Evolutionary conservation across 2,113 vertebrate genomes (phyloP).

Genomic region (Pionites leucogaster): DNA sequence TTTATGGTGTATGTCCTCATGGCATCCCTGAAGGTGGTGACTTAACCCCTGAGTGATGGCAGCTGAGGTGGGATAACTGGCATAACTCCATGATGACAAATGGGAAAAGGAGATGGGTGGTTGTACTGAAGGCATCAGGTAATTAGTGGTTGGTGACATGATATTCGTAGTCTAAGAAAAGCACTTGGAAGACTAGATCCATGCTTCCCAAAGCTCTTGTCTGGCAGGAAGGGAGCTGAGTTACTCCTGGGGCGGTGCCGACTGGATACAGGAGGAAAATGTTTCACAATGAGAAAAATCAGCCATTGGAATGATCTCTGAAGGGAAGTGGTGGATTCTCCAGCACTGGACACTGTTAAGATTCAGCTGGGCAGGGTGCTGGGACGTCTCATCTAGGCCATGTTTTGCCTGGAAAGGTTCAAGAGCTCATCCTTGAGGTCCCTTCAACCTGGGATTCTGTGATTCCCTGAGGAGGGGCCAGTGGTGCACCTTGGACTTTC

Average conservation of each 20-base stretch:
- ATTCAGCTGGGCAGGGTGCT: background rate
- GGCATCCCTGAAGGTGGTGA: background rate
- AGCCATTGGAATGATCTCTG: background rate
- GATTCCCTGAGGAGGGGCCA: accelerated
- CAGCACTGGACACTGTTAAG: background rate
- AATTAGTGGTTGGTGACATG: background rate
- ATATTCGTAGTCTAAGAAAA: background rate
- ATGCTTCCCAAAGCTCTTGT: background rate
- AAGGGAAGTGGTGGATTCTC: background rate
- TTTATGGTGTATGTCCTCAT: background rate
- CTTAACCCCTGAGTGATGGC: background rate
- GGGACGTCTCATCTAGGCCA: background rate
- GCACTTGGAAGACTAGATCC: background rate
- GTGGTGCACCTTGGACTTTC: background rate
- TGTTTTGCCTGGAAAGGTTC: background rate
- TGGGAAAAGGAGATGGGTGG: background rate
- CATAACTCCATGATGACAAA: background rate
- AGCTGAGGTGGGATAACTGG: background rate
- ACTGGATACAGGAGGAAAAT: background rate
- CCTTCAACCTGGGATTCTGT: background rate
- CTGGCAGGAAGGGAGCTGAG: background rate
- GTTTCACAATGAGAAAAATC: background rate
- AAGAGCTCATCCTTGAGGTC: background rate
- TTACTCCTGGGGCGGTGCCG: background rate
- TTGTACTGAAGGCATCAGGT: background rate